Conservation (phyloP, 2,888 invertebrate species). For the Ennomos fuscantarius region DNA sequence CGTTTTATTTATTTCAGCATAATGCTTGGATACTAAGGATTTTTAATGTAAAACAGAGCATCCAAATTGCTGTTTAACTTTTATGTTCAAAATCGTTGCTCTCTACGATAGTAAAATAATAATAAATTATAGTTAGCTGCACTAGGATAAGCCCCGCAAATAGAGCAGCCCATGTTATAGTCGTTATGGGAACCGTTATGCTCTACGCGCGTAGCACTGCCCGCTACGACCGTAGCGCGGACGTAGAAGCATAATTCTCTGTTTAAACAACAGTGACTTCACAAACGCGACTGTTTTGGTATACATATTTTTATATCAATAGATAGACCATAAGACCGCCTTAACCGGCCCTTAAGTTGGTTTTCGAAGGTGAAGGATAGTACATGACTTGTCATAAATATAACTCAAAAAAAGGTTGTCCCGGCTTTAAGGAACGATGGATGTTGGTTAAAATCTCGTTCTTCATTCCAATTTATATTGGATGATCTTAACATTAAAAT, state of each 20-base stretch:
- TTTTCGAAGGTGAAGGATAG: too few species aligned
- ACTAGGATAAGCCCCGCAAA: constrained; percentile 29
- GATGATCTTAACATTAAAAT: too few species aligned
- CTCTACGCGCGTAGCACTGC: constrained; percentile 35
- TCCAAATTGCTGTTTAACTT: constrained; percentile 6
- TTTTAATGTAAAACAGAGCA: constrained; percentile 5
- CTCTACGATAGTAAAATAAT: constrained; percentile 10
- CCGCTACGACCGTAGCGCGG: constrained; percentile 39
- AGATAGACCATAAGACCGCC: too few species aligned
- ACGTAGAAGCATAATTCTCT: constrained; percentile 49
- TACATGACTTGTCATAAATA: too few species aligned
- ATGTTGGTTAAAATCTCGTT: too few species aligned
- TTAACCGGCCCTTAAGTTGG: too few species aligned
- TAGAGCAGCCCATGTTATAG: constrained; percentile 33
- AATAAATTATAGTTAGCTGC: constrained; percentile 26
- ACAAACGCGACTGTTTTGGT: neutral
- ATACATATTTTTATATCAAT: constrained; percentile 35
- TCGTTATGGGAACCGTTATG: constrained; percentile 34
- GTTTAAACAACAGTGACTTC: constrained; percentile 26
- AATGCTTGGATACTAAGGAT: neutral
- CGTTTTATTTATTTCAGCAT: too few species aligned
- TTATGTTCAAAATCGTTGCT: constrained; percentile 2
- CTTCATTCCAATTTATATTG: too few species aligned
- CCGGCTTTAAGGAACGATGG: too few species aligned
- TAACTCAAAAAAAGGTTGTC: too few species aligned